These are phyloP conservation scores for Reticulitermes lucifugus DNA, from an alignment of 2,888 invertebrate species.

Conservation along the genomic window DNA sequence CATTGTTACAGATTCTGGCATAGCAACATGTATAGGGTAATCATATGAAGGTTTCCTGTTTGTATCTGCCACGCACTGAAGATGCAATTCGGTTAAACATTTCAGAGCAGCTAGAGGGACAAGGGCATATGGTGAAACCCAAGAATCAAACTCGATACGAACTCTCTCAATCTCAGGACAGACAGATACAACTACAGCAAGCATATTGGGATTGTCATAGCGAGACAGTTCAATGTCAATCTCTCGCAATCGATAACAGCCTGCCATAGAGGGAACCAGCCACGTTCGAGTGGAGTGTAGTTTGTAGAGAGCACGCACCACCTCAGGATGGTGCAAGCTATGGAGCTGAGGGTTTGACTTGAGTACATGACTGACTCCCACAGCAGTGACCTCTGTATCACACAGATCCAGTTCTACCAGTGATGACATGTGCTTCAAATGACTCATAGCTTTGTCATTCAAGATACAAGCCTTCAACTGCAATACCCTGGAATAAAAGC, in stretches of 20 bases:
- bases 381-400: slow-evolving; percentile 54
- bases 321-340: slow-evolving; percentile 53
- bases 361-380: slow-evolving; percentile 51
- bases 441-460: slow-evolving; percentile 53
- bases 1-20: slow-evolving; percentile 24
- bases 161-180: slow-evolving; percentile 53
- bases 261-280: slow-evolving; percentile 36
- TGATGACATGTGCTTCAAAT: slow-evolving; percentile 52
- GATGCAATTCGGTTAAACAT: slow-evolving; percentile 51
- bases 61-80: slow-evolving; percentile 50
- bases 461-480: slow-evolving; percentile 53
- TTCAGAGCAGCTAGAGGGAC: slow-evolving; percentile 47
- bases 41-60: slow-evolving; percentile 45
- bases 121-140: slow-evolving; percentile 49
- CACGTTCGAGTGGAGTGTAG: slow-evolving; percentile 49
- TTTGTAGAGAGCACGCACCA: slow-evolving; percentile 53
- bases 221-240: slow-evolving; percentile 51
- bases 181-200: slow-evolving; percentile 48
- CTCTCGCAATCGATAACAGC: slow-evolving; percentile 48
- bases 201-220: slow-evolving; percentile 49
- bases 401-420: slow-evolving; percentile 54
- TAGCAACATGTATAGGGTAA: background rate
- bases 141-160: slow-evolving; percentile 53
- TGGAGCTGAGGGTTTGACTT: slow-evolving; percentile 53
- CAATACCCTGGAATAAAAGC: slow-evolving; percentile 49